These are phyloP conservation scores for Germaria angustata DNA, from an alignment of 2,888 invertebrate genomes.

Conservation along the genomic window DNA sequence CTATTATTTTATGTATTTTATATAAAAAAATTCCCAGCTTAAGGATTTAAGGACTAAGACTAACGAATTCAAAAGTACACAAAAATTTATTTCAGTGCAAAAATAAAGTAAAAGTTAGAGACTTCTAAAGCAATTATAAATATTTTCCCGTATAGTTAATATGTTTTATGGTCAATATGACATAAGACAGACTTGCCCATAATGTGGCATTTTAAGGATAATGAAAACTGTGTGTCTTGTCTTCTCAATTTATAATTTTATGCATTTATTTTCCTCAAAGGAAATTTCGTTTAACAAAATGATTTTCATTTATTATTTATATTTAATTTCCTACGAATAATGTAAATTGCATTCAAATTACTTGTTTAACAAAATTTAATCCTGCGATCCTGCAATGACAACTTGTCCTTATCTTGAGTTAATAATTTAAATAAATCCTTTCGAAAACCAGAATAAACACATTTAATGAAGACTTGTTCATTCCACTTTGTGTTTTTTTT, in stretches of 20 bases:
- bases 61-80: no score
- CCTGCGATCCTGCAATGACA: slow-evolving; percentile 4
- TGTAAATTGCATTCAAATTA: slow-evolving; percentile 14
- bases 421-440: slow-evolving; percentile 8
- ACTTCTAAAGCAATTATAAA: no score
- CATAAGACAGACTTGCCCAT: no score
- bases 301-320: not conserved
- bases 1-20: no score
- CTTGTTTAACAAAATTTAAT: slow-evolving; percentile 30
- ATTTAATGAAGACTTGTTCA: slow-evolving; percentile 18
- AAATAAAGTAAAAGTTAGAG: no score
- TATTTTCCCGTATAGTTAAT: no score
- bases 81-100: no score
- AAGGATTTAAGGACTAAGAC: no score
- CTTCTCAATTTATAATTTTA: not conserved
- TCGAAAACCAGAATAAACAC: not conserved
- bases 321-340: slow-evolving; percentile 16
- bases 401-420: not conserved
- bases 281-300: not conserved
- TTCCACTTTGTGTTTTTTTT: not conserved
- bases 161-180: no score
- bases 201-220: no score
- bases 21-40: no score
- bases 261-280: not conserved
- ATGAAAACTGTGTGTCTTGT: no score